Base-by-base conservation (phyloP, 1,140 invertebrate genomes). In the Drosophila sp. region DNA sequence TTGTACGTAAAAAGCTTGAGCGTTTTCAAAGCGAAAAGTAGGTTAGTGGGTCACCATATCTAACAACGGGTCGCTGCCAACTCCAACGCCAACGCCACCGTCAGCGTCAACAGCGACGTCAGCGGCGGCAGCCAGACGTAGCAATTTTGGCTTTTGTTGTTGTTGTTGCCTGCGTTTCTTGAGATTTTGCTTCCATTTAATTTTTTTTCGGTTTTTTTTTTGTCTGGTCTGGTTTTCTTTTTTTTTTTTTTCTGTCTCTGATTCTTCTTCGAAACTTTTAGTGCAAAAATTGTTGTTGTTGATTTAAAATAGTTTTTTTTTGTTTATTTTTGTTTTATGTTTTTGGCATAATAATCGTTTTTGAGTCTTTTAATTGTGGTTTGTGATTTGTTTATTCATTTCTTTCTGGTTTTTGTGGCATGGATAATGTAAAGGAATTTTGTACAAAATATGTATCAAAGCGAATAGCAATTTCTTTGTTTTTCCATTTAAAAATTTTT, bases 1-100 rank as follows among this genome's bases (percentile, higher is more conserved):
- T 38, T 62, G 62, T 74, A 74, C 60, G 70, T 80, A 77, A 82
- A 90, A 85, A 86, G 85, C 86, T 86, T 82, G 50, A 90, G 66
- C 85, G 75, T 82, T 87, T 87, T 87, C 61, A 76, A 79, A 70
- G 44, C 44, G 44, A 70, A 91, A 91, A 91, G 79, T 91, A 90
- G 90, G 90, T 91, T 84, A 91, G 90, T 91, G 78, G 90, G 90
- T 91, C 90, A 90, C 81, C 90, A 86, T 90, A 91, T 91, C 90
- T 91, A 91, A 91, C 82, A 91, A 80, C 90, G 80, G 44, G 44
- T 66, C 72, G 56, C 72, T 68, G 63, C 35, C 78, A 58, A 35
- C 63, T 57, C 61, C 66, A 58, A 44, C 70, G 23, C 27, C 47
- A 66, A 30, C 55, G 57, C 27, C 71, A 29, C 10, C 60, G 74